These are phyloP conservation scores for Cacoxenus indagator DNA, from an alignment of 2,888 invertebrate genomes.

Conservation along the genomic window DNA sequence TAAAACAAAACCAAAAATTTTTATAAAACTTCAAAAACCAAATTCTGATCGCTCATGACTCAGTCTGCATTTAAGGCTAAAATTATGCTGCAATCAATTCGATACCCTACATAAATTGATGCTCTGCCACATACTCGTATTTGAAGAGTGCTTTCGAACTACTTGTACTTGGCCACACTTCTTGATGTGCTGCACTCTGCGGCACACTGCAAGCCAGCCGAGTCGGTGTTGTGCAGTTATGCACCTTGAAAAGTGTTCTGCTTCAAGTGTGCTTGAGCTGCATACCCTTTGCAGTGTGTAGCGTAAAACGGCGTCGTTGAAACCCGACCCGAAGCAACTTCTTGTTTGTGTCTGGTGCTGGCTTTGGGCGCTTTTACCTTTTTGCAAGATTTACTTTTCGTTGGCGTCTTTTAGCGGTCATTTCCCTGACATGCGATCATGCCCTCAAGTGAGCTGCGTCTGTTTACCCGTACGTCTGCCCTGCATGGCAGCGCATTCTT, in stretches of 20 bases:
- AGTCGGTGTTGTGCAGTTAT: too few species aligned
- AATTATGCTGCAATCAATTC: neutral
- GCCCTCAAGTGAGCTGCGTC: neutral
- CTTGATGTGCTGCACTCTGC: too few species aligned
- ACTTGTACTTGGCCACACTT: too few species aligned
- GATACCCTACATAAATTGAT: neutral
- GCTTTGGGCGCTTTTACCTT: constrained; percentile 3
- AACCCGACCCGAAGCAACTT: neutral
- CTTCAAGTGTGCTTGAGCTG: too few species aligned
- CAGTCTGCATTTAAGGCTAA: neutral
- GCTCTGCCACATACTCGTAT: neutral
- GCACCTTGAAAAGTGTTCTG: too few species aligned
- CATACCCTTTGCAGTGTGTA: too few species aligned
- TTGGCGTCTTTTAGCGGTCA: constrained; percentile 44
- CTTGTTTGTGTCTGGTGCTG: constrained; percentile 19
- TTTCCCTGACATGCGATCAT: constrained; percentile 34
- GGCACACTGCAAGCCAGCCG: too few species aligned
- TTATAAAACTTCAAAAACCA: neutral
- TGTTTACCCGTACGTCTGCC: neutral
- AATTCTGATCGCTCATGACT: neutral
- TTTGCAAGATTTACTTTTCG: constrained; percentile 32
- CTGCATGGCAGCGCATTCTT: neutral
- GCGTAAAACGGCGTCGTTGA: constrained; percentile 20
- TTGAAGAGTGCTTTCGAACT: neutral
- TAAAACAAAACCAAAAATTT: neutral